Evolutionary conservation across 2,888 invertebrate genomes (phyloP).

Genomic region (Phengaris alcon): DNA sequence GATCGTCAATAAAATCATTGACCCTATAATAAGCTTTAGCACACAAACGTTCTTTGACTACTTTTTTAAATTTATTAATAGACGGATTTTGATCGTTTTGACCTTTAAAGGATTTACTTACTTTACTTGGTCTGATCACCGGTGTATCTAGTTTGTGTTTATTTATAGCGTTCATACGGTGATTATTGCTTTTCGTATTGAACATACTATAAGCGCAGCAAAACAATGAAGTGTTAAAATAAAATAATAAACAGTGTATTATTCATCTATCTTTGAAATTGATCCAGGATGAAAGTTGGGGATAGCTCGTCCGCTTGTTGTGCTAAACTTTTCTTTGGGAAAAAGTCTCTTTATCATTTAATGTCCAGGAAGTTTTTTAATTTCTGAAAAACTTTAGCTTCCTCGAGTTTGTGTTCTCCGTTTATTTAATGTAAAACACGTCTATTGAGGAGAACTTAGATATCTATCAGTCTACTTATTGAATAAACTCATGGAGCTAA

Average conservation of each 20-base stretch:
- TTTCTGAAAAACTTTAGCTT: slow-evolving; percentile 12
- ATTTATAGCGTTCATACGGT: no score
- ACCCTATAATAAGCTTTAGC: no score
- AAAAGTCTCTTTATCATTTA: slow-evolving; percentile 18
- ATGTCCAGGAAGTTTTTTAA: slow-evolving; percentile 18
- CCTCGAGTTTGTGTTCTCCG: neutral
- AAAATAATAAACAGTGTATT: neutral
- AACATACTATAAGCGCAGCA: neutral
- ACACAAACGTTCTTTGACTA: no score
- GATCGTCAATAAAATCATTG: no score
- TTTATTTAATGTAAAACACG: neutral
- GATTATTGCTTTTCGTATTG: no score
- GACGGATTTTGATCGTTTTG: no score
- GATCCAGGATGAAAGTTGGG: neutral
- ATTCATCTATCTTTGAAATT: neutral
- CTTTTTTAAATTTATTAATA: no score
- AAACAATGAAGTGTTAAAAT: neutral
- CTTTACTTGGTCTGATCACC: no score
- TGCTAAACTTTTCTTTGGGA: slow-evolving; percentile 12
- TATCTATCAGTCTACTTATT: no score
- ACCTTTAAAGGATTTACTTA: no score
- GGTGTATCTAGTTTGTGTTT: no score
- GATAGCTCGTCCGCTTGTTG: neutral
- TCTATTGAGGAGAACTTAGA: neutral
- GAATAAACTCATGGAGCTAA: no score